A percentile compares a stretch with the other conserved stretches of the same genome.
Evolutionary conservation across 2,797 vertebrate genomes (phyloP).

Genomic region (Falco peregrinus): DNA sequence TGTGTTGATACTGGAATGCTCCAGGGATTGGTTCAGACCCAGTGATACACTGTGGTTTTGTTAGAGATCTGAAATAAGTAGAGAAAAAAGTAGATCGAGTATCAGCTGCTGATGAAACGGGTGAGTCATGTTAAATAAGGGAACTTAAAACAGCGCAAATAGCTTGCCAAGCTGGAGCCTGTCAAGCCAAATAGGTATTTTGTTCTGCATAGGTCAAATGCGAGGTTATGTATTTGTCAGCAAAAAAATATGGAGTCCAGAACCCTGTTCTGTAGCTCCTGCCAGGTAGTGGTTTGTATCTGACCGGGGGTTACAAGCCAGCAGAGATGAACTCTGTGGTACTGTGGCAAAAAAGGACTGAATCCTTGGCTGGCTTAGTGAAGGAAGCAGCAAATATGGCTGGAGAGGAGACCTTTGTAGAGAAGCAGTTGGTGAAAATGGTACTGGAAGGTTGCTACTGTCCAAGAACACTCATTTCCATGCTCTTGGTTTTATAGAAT

Average conservation of each 20-base stretch:
- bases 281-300: background rate
- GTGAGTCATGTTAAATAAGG: background rate
- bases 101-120: background rate
- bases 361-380: background rate
- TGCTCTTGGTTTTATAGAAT: background rate
- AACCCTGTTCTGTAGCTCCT: background rate
- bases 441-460: background rate
- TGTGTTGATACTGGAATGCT: background rate
- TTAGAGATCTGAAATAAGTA: background rate
- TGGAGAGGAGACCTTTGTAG: background rate
- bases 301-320: background rate
- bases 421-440: rapidly evolving
- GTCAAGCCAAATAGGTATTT: background rate
- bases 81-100: background rate
- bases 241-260: background rate
- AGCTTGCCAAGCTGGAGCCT: background rate
- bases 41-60: background rate
- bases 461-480: background rate
- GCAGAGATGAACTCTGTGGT: background rate
- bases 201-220: background rate
- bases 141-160: background rate
- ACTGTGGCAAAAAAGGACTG: background rate
- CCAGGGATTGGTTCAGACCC: background rate
- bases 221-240: background rate
- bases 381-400: background rate